phyloP scores from a whole-genome alignment of 1,140 invertebrate species.

The Papilio dardanus region DNA sequence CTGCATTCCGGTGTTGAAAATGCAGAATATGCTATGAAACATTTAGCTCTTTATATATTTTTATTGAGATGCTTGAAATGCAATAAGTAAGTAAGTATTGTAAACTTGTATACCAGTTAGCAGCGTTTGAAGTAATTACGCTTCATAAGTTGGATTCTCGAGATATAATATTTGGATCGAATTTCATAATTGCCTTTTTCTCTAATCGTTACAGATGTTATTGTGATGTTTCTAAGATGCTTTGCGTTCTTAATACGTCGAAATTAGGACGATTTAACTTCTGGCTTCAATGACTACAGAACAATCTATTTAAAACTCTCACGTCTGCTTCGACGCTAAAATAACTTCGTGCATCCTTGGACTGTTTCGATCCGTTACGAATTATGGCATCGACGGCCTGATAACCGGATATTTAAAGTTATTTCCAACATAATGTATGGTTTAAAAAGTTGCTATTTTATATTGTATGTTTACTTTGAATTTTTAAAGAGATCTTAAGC shows the following conservation, averaged over 20 bases:
- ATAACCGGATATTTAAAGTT: background rate
- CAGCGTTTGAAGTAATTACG: too few relatives aligned
- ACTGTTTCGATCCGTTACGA: conserved; percentile 6
- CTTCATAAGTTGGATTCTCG: background rate
- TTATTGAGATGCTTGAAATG: background rate
- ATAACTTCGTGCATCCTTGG: conserved; percentile 17
- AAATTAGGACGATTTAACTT: conserved; percentile 7
- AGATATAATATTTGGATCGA: background rate
- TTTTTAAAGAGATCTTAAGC: too few relatives aligned
- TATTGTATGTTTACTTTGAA: too few relatives aligned
- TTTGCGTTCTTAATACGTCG: background rate
- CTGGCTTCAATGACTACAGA: conserved; percentile 3
- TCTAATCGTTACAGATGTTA: background rate
- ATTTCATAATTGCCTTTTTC: background rate
- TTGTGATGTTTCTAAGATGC: background rate
- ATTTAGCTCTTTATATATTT: background rate
- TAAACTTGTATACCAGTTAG: background rate
- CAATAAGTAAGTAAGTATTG: too few relatives aligned
- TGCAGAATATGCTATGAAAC: background rate
- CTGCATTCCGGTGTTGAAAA: too few relatives aligned
- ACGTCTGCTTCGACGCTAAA: background rate
- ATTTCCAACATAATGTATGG: background rate
- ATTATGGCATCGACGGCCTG: background rate
- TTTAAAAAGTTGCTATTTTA: too few relatives aligned
- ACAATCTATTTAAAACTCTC: conserved; percentile 1